Base-by-base conservation (phyloP, 2,113 vertebrate genomes). In the Archilochus colubris region DNA sequence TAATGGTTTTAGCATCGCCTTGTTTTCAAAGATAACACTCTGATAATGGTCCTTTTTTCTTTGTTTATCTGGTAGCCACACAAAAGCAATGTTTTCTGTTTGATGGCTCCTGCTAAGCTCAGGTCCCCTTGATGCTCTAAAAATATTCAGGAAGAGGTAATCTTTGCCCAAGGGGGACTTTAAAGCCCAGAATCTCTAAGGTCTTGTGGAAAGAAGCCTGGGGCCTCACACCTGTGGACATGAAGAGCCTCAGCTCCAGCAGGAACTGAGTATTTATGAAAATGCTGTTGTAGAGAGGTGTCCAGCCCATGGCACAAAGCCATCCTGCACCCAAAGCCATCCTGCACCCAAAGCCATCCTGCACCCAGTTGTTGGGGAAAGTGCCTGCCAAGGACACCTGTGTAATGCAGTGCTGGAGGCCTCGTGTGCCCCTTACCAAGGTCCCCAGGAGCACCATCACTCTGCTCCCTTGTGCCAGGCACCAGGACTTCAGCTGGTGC, bases 361-460 rank as follows among this genome's bases (percentile, higher is more conserved):
- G 36, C 36, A 38, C 36, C 36, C 36, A 28, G 21, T 12, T 6
- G 0, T 4, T 14, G 23, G 28, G 9, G 44, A 57, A 82, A 23
- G 14, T 8, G 5, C 36, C 12, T 82, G 24, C 28, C 74, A 43
- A 55, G 54, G 27, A 81, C 6, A 1, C 21, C 36, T 18, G n/a
- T 31, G 4, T 22, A 43, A 33, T 22, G 44, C 58, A 90, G 53
- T 1, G 0, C 40, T 64, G 75, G 36, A 64, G 58, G 55, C 36
- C 36, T 38, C 17, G 3, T 2, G 6, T 63, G 53, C 28, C 58
- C 7, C 2, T 48, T n/a, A 36, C 9, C 1, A 1, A 58, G 66
- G 44, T 8, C 13, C 33, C 18, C 66, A 59, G 36, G 0, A 0
- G 67, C 48, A 70, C 8, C 36, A 27, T 4, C 1, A 2, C 21